Conservation (phyloP, 2,888 invertebrate genomes). For the Sicus ferrugineus region DNA sequence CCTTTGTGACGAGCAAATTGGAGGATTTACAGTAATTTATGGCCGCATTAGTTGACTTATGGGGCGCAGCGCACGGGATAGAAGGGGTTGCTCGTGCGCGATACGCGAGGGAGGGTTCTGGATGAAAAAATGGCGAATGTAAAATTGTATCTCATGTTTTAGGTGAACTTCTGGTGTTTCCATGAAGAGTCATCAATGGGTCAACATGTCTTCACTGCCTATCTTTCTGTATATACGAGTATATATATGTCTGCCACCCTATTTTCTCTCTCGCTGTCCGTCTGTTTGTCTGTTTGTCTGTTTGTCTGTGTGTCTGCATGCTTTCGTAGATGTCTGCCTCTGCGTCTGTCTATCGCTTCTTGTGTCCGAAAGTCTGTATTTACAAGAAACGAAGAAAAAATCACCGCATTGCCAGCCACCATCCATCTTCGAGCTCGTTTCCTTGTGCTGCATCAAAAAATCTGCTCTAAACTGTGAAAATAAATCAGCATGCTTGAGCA, state of each 20-base stretch:
- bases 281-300: background rate
- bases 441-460: conserved; percentile 58
- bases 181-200: background rate
- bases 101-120: background rate
- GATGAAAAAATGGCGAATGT: background rate
- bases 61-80: background rate
- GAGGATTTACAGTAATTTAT: conserved; percentile 60
- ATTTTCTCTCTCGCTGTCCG: background rate
- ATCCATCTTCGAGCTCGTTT: conserved; percentile 54
- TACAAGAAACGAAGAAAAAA: background rate
- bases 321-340: no score
- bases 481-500: conserved; percentile 60
- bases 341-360: background rate
- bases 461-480: conserved; percentile 63
- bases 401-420: conserved; percentile 48
- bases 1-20: conserved; percentile 58
- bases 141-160: background rate
- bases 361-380: background rate
- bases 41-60: conserved; percentile 53
- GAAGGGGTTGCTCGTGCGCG: background rate
- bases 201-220: background rate
- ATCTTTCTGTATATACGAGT: background rate
- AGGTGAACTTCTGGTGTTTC: background rate
- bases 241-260: background rate
- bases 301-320: background rate